A percentile compares a stretch with the other conserved stretches of the same genome.
These are phyloP conservation scores for Eudemis profundana DNA, from an alignment of 2,888 invertebrate species.

Conservation along the genomic window DNA sequence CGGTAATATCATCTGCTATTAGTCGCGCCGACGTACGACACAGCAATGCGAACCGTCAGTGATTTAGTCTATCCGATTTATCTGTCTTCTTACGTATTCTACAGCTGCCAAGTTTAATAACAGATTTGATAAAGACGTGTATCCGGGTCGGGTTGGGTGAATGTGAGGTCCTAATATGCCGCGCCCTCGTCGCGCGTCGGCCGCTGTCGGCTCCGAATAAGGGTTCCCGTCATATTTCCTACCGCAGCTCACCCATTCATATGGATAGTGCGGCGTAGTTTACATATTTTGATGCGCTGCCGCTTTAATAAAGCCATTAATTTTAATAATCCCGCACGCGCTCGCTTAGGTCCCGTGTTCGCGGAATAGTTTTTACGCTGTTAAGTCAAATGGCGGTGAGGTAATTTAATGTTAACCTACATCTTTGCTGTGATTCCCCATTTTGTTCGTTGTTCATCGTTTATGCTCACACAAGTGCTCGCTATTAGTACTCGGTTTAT, in stretches of 20 bases:
- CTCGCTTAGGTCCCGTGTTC: constrained; percentile 55
- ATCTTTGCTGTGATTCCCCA: neutral
- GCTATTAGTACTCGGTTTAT: too few species aligned
- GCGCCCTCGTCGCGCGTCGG: constrained; percentile 68
- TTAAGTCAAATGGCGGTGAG: constrained; percentile 13
- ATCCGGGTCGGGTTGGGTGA: constrained; percentile 68
- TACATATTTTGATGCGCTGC: constrained; percentile 71
- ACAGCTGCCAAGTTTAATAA: constrained; percentile 75
- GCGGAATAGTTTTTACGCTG: constrained; percentile 53
- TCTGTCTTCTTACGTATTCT: constrained; percentile 61
- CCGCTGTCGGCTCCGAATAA: constrained; percentile 75
- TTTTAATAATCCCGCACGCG: constrained; percentile 68
- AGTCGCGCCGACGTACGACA: constrained; percentile 9
- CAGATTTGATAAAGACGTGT: constrained; percentile 76
- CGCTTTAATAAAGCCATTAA: constrained; percentile 72
- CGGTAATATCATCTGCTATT: constrained; percentile 30
- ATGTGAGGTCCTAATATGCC: constrained; percentile 71
- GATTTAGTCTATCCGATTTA: constrained; percentile 69
- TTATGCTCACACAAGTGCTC: too few species aligned
- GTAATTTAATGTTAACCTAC: constrained; percentile 3
- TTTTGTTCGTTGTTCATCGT: too few species aligned
- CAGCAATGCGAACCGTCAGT: constrained; percentile 44
- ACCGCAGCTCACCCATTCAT: constrained; percentile 71
- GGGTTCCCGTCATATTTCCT: constrained; percentile 71
- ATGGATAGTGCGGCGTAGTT: constrained; percentile 73